Evolutionary conservation across 2,888 invertebrate genomes (phyloP).

Genomic region (Enchytraeus crypticus): DNA sequence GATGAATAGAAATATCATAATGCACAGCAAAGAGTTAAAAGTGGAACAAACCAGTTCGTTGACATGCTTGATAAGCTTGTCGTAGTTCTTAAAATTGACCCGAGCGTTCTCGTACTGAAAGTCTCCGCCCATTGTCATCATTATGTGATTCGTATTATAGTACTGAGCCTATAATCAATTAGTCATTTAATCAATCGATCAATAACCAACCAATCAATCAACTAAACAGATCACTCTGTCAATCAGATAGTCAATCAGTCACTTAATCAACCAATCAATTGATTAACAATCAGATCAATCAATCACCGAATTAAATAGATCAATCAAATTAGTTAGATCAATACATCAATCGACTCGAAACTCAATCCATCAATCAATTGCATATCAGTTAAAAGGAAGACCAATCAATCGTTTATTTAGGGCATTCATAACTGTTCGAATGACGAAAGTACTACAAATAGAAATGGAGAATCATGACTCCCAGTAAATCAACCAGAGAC

Average conservation of each 20-base stretch:
- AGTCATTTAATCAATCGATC: neutral
- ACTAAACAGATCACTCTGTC: neutral
- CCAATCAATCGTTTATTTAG: no score
- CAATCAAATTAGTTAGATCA: neutral
- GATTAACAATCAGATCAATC: neutral
- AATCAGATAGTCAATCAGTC: neutral
- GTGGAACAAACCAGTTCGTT: constrained; percentile 48
- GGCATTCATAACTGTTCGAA: no score
- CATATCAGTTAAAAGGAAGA: no score
- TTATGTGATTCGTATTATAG: constrained; percentile 60
- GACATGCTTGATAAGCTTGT: constrained; percentile 72
- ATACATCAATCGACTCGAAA: no score
- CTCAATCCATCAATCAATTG: no score
- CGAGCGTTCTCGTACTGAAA: constrained; percentile 76
- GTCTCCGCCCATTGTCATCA: constrained; percentile 82
- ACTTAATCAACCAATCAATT: neutral
- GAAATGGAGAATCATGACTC: no score
- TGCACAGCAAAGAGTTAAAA: no score
- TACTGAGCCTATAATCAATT: constrained; percentile 52
- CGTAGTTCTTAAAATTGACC: constrained; percentile 72
- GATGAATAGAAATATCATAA: no score
- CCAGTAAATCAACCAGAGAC: no score
- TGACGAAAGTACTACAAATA: no score
- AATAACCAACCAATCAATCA: neutral
- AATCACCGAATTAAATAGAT: neutral